Evolutionary conservation across 2,113 vertebrate species (phyloP).

Genomic region (Menura novaehollandiae): DNA sequence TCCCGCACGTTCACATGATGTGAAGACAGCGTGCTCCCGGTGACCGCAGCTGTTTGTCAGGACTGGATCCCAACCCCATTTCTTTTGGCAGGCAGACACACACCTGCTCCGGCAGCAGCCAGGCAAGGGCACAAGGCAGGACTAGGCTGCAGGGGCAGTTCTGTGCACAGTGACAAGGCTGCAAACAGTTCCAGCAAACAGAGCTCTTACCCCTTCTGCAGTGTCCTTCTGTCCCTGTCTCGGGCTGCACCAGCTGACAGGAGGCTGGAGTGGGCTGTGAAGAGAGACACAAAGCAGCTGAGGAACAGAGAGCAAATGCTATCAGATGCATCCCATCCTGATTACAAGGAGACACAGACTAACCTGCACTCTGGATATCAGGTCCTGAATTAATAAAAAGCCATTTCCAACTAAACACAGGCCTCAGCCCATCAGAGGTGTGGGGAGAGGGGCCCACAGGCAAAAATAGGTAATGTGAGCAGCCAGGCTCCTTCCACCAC

Average conservation of each 20-base stretch:
- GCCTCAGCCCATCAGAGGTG: neutral
- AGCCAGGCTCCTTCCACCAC: neutral
- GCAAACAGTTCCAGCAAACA: neutral
- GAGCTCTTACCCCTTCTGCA: neutral
- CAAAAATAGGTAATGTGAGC: neutral
- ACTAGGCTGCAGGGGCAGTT: neutral
- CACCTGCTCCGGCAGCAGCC: neutral
- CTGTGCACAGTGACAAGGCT: accelerated
- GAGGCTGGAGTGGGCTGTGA: neutral
- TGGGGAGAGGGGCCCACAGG: neutral
- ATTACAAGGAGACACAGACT: neutral
- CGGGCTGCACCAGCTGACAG: accelerated
- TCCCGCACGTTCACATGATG: accelerated
- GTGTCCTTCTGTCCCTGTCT: accelerated
- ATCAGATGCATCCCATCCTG: neutral
- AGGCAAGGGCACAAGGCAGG: neutral
- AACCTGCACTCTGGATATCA: no score
- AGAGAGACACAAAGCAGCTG: neutral
- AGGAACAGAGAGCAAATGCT: neutral
- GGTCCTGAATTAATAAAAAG: neutral
- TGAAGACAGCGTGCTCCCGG: neutral
- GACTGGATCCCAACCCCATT: neutral
- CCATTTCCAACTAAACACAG: neutral
- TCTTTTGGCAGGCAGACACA: neutral
- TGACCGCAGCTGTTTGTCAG: neutral